Evolutionary conservation across 2,888 invertebrate genomes (phyloP).

Genomic region (Heliconius hortense): DNA sequence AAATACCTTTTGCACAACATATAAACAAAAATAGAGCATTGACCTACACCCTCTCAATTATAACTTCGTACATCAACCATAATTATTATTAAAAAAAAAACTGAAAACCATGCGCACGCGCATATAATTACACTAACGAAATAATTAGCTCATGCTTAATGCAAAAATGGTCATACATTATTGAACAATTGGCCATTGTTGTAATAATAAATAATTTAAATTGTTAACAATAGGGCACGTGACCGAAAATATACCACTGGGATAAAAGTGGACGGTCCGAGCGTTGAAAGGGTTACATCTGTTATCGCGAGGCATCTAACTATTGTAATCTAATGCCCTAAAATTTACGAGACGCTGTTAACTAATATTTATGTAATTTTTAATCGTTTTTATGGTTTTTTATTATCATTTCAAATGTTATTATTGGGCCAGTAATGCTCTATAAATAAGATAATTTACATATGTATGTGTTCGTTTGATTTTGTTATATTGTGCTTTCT

Average conservation of each 20-base stretch:
- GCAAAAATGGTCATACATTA: conserved; percentile 63
- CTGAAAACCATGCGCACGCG: conserved; percentile 42
- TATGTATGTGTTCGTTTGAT: not conserved
- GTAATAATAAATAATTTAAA: conserved; percentile 59
- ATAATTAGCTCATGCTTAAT: conserved; percentile 67
- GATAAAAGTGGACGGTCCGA: conserved; percentile 47
- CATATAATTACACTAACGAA: conserved; percentile 72
- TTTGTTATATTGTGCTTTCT: not conserved
- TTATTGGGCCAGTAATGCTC: conserved; percentile 8
- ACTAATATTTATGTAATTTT: conserved; percentile 21
- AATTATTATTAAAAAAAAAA: conserved; percentile 48
- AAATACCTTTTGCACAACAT: too few relatives aligned
- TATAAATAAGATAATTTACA: conserved; percentile 11
- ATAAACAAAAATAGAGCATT: conserved; percentile 27
- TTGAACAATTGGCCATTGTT: conserved; percentile 60
- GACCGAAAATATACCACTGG: conserved; percentile 59
- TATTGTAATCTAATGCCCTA: conserved; percentile 20
- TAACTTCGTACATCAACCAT: conserved; percentile 38
- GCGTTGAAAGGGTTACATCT: conserved; percentile 50
- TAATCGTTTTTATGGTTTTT: conserved; percentile 20
- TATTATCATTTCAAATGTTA: conserved; percentile 7
- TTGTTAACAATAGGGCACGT: conserved; percentile 65
- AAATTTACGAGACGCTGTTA: conserved; percentile 24
- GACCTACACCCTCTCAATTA: conserved; percentile 37
- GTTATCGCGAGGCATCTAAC: conserved; percentile 53